These are phyloP conservation scores for Lophochroa leadbeateri DNA, from an alignment of 2,113 vertebrate genomes.

Conservation along the genomic window DNA sequence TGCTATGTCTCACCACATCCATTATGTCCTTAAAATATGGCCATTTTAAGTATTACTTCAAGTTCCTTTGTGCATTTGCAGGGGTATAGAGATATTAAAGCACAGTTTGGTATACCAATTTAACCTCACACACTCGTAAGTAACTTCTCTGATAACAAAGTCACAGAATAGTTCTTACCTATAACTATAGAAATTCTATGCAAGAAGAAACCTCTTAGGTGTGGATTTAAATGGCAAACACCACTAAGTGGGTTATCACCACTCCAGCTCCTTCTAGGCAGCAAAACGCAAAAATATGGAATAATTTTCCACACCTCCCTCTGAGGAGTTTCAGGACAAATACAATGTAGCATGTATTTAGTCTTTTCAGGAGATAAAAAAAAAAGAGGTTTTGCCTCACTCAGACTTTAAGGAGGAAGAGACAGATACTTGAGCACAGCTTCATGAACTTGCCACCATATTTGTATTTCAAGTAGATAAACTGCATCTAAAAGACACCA, in stretches of 20 bases:
- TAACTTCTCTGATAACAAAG: background rate
- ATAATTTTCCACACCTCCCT: background rate
- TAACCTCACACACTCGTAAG: background rate
- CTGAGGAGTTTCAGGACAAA: background rate
- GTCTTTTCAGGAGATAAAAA: background rate
- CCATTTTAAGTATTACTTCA: background rate
- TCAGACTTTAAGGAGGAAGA: background rate
- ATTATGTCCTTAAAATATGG: background rate
- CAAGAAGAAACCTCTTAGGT: background rate
- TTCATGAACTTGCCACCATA: background rate
- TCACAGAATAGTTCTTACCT: background rate
- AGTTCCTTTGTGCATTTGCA: background rate
- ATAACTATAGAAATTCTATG: background rate
- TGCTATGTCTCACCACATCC: background rate
- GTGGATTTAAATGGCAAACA: background rate
- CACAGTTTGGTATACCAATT: background rate
- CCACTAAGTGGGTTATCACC: background rate
- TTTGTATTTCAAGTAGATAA: background rate
- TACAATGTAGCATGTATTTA: background rate
- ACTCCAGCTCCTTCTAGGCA: background rate
- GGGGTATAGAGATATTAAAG: background rate
- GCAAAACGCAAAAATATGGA: background rate
- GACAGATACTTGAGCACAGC: background rate
- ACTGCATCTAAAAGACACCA: background rate
- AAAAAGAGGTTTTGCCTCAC: background rate